Percentiles rank a stretch among this genome's conserved stretches.
Conservation (phyloP, 2,888 invertebrate genomes). For the Thera britannica region DNA sequence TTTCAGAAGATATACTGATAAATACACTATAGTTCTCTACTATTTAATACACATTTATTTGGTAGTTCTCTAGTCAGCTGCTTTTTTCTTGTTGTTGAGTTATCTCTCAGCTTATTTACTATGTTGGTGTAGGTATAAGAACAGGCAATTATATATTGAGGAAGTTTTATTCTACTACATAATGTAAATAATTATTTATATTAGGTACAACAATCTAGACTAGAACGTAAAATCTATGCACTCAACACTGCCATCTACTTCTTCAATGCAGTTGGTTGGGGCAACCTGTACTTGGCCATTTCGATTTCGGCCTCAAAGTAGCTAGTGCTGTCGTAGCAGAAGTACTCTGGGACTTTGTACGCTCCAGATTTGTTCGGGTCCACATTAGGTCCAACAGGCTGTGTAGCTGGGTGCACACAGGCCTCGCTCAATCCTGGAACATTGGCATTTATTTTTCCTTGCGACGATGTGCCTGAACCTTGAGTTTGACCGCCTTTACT, state of each 20-base stretch:
- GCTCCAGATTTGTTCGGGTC: slow-evolving; percentile 86
- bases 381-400: slow-evolving; percentile 90
- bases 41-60: no score
- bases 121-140: background rate
- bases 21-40: no score
- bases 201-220: background rate
- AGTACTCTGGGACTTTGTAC: slow-evolving; percentile 96
- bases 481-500: slow-evolving; percentile 55
- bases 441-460: slow-evolving; percentile 55
- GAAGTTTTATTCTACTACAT: background rate
- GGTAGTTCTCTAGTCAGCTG: no score
- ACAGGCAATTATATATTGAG: background rate
- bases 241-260: slow-evolving; percentile 47
- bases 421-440: slow-evolving; percentile 88
- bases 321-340: slow-evolving; percentile 89
- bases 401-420: slow-evolving; percentile 79
- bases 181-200: background rate
- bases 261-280: slow-evolving; percentile 89
- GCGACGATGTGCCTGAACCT: slow-evolving; percentile 42
- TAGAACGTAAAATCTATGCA: background rate
- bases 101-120: no score
- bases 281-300: slow-evolving; percentile 91
- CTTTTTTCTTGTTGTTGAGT: no score
- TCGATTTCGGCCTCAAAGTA: slow-evolving; percentile 94
- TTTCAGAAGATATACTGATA: no score